phyloP scores from a whole-genome alignment of 2,888 invertebrate species.

The Buathra laborator region DNA sequence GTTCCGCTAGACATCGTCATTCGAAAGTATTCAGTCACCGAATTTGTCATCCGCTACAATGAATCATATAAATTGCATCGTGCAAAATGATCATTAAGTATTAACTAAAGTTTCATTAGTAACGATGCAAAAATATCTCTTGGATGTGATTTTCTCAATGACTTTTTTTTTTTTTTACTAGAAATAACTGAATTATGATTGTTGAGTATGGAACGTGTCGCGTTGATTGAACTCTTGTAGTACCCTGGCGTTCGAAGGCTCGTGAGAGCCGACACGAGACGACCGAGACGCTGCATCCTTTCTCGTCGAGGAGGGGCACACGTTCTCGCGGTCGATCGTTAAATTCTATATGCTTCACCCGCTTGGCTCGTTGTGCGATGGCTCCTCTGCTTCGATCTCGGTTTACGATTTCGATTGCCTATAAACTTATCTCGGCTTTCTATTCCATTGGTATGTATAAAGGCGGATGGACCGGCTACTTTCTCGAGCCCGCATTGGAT shows the following conservation, averaged over 20 bases:
- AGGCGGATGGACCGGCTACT: constrained; percentile 84
- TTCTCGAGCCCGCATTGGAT: constrained; percentile 83
- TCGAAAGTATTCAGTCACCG: background rate
- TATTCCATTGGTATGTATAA: constrained; percentile 85
- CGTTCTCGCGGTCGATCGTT: constrained; percentile 65
- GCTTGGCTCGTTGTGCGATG: constrained; percentile 34
- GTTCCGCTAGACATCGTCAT: background rate
- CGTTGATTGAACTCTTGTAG: constrained; percentile 22
- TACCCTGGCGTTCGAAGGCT: background rate
- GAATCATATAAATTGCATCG: no score
- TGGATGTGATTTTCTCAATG: no score
- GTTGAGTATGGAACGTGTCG: constrained; percentile 38
- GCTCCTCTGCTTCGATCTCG: constrained; percentile 34
- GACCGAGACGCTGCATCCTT: constrained; percentile 28
- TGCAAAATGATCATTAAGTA: no score
- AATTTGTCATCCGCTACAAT: background rate
- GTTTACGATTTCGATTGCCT: constrained; percentile 83
- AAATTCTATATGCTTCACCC: constrained; percentile 62
- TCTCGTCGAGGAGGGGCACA: constrained; percentile 46
- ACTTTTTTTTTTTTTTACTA: no score
- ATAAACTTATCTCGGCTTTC: constrained; percentile 85
- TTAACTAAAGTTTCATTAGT: no score
- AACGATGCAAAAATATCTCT: no score
- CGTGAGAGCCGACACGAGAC: constrained; percentile 27
- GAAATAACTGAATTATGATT: no score